These are phyloP conservation scores for Canis aureus DNA, from an alignment of 2,113 vertebrate species.

Conservation along the genomic window DNA sequence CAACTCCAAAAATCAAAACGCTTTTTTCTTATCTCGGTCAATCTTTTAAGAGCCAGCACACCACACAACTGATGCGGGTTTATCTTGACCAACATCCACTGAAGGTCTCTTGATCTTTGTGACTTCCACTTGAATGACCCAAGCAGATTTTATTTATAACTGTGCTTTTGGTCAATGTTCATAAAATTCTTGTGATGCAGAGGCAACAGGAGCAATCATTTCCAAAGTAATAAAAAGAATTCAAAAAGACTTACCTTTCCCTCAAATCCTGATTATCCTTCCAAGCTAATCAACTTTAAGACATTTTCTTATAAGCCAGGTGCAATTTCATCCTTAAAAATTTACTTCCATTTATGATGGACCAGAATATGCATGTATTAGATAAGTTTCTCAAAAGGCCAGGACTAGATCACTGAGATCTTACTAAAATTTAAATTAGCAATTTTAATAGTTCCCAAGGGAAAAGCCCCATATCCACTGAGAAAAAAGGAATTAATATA, in stretches of 20 bases:
- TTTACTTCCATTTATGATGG: conserved; percentile 3
- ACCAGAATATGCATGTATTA: not conserved
- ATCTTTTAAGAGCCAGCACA: not conserved
- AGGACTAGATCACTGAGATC: not conserved
- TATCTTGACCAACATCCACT: not conserved
- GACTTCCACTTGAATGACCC: not conserved
- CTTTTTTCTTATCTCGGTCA: not conserved
- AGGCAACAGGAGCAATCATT: not conserved
- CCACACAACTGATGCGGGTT: not conserved
- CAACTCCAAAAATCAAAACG: not conserved
- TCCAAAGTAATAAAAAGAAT: not conserved
- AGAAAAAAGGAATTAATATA: not conserved
- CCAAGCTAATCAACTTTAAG: not conserved
- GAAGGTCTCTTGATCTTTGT: not conserved
- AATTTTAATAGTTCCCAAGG: not conserved
- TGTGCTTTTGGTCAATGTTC: not conserved
- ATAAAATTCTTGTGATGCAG: not conserved
- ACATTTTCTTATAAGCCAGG: not conserved
- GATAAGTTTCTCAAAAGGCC: not conserved
- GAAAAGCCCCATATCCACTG: not conserved
- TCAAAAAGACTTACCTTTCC: not conserved
- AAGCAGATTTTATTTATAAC: not conserved
- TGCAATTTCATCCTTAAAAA: not conserved
- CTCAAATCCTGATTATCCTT: not conserved
- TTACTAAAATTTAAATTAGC: conserved; percentile 35